These are phyloP conservation scores for Psilopogon haemacephalus DNA, from an alignment of 2,113 vertebrate species.

Conservation along the genomic window DNA sequence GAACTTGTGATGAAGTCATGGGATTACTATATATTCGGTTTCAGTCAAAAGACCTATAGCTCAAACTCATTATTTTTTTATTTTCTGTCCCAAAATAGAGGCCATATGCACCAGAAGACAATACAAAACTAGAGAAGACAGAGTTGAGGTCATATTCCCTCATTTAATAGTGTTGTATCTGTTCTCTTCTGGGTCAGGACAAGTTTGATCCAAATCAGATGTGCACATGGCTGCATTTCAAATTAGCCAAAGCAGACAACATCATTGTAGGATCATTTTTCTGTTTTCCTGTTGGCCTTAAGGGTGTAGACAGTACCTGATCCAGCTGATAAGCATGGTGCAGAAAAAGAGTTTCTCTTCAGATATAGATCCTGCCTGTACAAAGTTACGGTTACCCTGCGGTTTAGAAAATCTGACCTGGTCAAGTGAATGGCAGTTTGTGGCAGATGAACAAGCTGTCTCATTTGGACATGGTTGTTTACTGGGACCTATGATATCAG, in stretches of 20 bases:
- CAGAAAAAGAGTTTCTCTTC: neutral
- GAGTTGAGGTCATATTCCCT: neutral
- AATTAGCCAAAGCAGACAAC: neutral
- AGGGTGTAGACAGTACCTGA: neutral
- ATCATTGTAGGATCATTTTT: neutral
- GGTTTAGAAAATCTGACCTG: neutral
- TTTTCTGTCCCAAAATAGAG: neutral
- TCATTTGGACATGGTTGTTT: neutral
- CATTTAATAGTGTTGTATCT: neutral
- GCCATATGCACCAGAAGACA: neutral
- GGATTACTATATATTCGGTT: neutral
- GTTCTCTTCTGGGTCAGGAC: neutral
- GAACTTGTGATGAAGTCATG: neutral
- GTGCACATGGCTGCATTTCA: conserved; percentile 2
- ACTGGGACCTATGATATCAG: neutral
- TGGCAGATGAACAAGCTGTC: neutral
- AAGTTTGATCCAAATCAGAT: conserved; percentile 6
- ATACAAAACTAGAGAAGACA: neutral
- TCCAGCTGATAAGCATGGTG: neutral
- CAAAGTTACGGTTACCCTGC: neutral
- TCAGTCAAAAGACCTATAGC: neutral
- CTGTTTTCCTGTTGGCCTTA: neutral
- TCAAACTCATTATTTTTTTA: neutral
- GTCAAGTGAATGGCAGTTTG: neutral
- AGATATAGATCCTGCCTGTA: neutral